Evolutionary conservation across 2,113 vertebrate genomes (phyloP).

Genomic region (Pseudolaguvia tuberculata): DNA sequence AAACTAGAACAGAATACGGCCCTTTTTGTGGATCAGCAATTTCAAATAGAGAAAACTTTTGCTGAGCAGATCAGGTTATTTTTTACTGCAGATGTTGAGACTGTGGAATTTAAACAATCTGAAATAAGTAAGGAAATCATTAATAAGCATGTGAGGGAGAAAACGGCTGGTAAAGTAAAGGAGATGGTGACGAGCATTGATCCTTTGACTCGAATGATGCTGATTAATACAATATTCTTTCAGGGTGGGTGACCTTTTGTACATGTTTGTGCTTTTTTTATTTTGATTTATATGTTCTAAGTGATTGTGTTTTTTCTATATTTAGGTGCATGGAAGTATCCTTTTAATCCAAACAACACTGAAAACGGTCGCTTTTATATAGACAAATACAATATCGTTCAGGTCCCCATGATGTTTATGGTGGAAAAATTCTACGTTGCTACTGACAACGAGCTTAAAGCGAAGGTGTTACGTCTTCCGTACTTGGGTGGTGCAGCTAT

Average conservation of each 20-base stretch:
- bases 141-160: conserved; percentile 73
- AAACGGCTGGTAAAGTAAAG: conserved; percentile 69
- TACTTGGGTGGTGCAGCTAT: conserved; percentile 78
- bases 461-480: conserved; percentile 79
- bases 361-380: conserved; percentile 71
- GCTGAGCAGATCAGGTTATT: conserved; percentile 71
- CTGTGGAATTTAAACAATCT: conserved; percentile 70
- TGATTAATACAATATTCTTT: conserved; percentile 81
- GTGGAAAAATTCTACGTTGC: conserved; percentile 67
- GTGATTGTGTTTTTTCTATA: conserved; percentile 17
- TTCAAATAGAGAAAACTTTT: conserved; percentile 67
- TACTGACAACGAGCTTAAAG: conserved; percentile 69
- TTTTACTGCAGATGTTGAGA: conserved; percentile 73
- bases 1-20: conserved; percentile 68
- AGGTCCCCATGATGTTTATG: conserved; percentile 82
- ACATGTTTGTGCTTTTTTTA: not conserved
- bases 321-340: conserved; percentile 77
- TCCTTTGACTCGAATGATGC: conserved; percentile 66
- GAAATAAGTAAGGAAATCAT: conserved; percentile 63
- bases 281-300: not conserved
- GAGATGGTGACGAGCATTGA: conserved; percentile 71
- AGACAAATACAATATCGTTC: conserved; percentile 76
- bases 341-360: conserved; percentile 74
- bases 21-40: conserved; percentile 71
- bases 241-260: conserved; percentile 70